A percentile compares a stretch with the other conserved stretches of the same genome.
phyloP scores from a whole-genome alignment of 2,113 vertebrate genomes.

The Gracilinanus agilis region DNA sequence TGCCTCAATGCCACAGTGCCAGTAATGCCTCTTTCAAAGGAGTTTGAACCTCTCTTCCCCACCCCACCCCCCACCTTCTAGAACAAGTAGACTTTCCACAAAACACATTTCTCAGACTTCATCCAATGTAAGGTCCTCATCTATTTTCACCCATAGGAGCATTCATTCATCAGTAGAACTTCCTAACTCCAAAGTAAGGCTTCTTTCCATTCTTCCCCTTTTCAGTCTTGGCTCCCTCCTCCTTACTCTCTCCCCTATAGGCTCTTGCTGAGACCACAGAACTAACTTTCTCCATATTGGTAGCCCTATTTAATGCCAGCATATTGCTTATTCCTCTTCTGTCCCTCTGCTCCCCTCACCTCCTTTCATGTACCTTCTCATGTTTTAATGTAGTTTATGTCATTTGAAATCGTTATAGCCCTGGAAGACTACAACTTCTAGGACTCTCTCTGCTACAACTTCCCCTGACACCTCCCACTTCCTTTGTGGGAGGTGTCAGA shows the following conservation, averaged over 20 bases:
- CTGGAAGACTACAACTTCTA: too few species aligned
- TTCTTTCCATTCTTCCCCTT: neutral
- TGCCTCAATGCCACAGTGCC: too few species aligned
- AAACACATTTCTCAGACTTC: neutral
- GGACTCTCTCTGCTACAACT: too few species aligned
- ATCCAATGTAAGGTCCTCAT: neutral
- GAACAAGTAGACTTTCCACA: neutral
- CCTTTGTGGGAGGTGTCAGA: too few species aligned
- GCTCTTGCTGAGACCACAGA: neutral
- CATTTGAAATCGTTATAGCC: too few species aligned
- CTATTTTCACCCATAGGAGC: neutral
- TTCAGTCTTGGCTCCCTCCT: neutral
- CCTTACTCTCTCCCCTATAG: neutral
- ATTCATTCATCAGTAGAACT: neutral
- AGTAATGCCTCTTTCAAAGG: too few species aligned
- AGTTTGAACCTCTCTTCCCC: too few species aligned
- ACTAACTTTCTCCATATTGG: neutral
- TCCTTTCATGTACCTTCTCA: neutral
- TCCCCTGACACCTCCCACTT: too few species aligned
- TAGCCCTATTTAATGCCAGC: neutral
- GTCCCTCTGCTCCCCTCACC: neutral
- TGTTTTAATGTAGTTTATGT: neutral
- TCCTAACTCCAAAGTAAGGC: neutral
- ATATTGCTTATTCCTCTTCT: neutral
- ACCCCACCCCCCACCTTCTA: neutral